These are phyloP conservation scores for Erynnis tages DNA, from an alignment of 2,888 invertebrate genomes.

Conservation along the genomic window DNA sequence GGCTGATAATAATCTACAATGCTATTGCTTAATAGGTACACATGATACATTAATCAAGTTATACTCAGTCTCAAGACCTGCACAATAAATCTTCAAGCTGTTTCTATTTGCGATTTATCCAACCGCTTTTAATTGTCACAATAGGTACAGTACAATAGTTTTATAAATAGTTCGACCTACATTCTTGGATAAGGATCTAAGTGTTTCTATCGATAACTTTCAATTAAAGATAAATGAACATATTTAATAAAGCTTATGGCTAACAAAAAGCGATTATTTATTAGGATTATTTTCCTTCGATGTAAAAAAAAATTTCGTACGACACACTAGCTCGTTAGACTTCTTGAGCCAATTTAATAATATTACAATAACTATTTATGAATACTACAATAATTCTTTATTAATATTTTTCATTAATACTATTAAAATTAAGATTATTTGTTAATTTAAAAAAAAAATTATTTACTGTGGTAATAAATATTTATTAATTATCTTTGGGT, in stretches of 20 bases:
- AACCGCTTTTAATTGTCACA: constrained; percentile 16
- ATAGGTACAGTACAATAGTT: constrained; percentile 10
- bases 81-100: constrained; percentile 6
- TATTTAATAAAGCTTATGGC: constrained; percentile 1
- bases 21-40: constrained; percentile 1
- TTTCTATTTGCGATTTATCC: constrained; percentile 10
- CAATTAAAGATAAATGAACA: neutral
- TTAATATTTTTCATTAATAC: too few species aligned
- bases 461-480: too few species aligned
- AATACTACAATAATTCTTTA: too few species aligned
- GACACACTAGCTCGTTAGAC: too few species aligned
- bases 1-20: neutral
- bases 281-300: too few species aligned
- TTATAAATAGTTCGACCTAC: constrained; percentile 11
- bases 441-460: too few species aligned
- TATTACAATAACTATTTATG: too few species aligned
- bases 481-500: too few species aligned
- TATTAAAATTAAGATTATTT: too few species aligned
- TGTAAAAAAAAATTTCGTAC: too few species aligned
- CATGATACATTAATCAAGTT: constrained; percentile 3
- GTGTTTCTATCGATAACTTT: constrained; percentile 7
- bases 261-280: too few species aligned
- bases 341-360: too few species aligned
- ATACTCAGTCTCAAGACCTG: neutral
- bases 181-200: constrained; percentile 17